Conservation (phyloP, 1,140 invertebrate genomes). For the Arion vulgaris region DNA sequence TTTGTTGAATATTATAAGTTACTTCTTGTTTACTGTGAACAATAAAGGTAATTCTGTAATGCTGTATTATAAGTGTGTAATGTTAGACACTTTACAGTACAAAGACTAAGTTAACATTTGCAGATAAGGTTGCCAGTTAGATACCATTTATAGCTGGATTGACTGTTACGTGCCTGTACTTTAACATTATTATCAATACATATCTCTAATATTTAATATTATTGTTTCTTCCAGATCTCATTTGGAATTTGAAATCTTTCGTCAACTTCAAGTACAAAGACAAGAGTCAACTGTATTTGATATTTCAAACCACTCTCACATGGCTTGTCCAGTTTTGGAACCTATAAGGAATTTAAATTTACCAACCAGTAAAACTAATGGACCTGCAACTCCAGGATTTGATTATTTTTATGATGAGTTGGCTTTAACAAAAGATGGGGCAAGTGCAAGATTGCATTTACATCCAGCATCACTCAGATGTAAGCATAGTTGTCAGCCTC, state of each 20-base stretch:
- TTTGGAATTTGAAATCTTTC: constrained; percentile 68
- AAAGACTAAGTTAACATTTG: too few species aligned
- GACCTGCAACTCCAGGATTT: neutral
- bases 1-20: too few species aligned
- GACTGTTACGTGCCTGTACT: too few species aligned
- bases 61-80: too few species aligned
- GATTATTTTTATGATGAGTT: neutral
- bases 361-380: neutral
- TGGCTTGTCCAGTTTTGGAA: constrained; percentile 18
- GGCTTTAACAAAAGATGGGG: neutral
- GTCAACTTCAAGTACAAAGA: constrained; percentile 65
- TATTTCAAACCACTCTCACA: neutral
- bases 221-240: constrained; percentile 56
- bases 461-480: neutral
- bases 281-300: constrained; percentile 43
- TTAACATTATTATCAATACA: too few species aligned
- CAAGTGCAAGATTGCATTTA: neutral
- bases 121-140: too few species aligned
- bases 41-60: too few species aligned
- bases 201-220: too few species aligned
- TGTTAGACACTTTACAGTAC: too few species aligned
- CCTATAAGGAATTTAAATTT: neutral
- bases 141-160: too few species aligned
- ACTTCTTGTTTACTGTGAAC: too few species aligned
- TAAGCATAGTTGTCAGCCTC: neutral